phyloP scores from a whole-genome alignment of 2,113 vertebrate species.

The Myocastor coypus region DNA sequence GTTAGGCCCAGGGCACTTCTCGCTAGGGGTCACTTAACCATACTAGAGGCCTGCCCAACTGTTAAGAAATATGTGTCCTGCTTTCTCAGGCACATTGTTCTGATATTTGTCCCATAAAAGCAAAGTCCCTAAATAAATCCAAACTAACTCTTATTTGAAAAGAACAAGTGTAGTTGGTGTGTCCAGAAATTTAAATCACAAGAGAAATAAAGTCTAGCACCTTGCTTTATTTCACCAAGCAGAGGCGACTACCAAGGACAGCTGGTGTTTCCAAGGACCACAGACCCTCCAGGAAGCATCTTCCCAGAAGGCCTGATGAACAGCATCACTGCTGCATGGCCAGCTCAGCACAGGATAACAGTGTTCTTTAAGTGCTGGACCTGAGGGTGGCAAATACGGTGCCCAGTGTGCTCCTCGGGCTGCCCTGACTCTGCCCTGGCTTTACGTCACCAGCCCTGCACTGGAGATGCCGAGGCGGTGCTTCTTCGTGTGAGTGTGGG shows the following conservation, averaged over 20 bases:
- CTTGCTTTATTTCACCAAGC: slow-evolving; percentile 47
- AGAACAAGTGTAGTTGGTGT: slow-evolving; percentile 64
- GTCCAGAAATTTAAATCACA: slow-evolving; percentile 61
- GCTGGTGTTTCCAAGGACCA: slow-evolving; percentile 17
- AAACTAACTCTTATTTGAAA: slow-evolving; percentile 79
- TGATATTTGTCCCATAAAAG: slow-evolving; percentile 49
- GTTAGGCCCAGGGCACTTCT: not conserved
- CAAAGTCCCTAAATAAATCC: slow-evolving; percentile 72
- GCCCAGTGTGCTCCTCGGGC: not conserved
- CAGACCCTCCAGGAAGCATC: slow-evolving; percentile 63
- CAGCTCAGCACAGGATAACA: slow-evolving; percentile 74
- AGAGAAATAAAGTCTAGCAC: slow-evolving; percentile 73
- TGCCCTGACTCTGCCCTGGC: not conserved
- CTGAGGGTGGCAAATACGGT: slow-evolving; percentile 45
- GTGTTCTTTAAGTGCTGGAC: slow-evolving; percentile 62
- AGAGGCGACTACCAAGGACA: slow-evolving; percentile 61
- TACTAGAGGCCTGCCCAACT: not conserved
- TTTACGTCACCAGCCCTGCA: not conserved
- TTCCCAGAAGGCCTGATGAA: slow-evolving; percentile 64
- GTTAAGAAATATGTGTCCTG: slow-evolving; percentile 6
- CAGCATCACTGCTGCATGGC: slow-evolving; percentile 7
- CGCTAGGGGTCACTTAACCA: not conserved
- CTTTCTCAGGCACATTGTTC: slow-evolving; percentile 32
- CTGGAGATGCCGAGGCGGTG: not conserved
- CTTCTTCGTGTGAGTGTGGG: not conserved